These are phyloP conservation scores for Caenorhabditis afra DNA, from an alignment of 2,888 invertebrate species.

Conservation along the genomic window DNA sequence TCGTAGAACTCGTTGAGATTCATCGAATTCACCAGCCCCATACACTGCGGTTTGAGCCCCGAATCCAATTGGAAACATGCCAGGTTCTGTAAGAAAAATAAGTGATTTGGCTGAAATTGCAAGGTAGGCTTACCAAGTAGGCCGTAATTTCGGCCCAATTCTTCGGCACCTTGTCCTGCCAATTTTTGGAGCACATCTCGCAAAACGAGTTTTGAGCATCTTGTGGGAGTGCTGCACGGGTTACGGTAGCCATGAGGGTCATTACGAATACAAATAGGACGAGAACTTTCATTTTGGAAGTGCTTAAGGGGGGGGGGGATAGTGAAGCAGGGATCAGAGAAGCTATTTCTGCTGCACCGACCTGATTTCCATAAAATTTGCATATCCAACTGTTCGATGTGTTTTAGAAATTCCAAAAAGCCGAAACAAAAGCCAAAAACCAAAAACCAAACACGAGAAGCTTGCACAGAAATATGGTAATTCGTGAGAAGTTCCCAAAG, in stretches of 20 bases:
- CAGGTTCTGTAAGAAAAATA: conserved; percentile 18
- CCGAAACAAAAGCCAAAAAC: too few species aligned
- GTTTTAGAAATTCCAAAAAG: too few species aligned
- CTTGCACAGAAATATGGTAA: too few species aligned
- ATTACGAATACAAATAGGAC: too few species aligned
- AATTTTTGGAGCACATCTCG: conserved; percentile 14
- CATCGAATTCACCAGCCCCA: conserved; percentile 31
- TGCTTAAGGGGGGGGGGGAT: too few species aligned
- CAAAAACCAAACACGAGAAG: conserved; percentile 10
- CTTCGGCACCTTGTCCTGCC: conserved; percentile 43
- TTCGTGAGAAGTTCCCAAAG: background rate
- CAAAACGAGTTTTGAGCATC: conserved; percentile 28
- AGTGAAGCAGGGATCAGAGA: too few species aligned
- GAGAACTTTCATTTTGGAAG: background rate
- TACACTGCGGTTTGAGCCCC: conserved; percentile 29
- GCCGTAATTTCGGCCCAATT: conserved; percentile 38
- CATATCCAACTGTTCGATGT: background rate
- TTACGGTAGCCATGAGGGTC: background rate
- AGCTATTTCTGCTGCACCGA: too few species aligned
- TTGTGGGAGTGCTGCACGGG: background rate
- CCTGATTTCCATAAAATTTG: conserved; percentile 18
- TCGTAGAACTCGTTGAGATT: conserved; percentile 10
- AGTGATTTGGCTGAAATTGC: background rate
- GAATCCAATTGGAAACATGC: conserved; percentile 33
- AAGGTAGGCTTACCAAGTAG: conserved; percentile 23